These are phyloP conservation scores for Penelope pileata DNA, from an alignment of 2,113 vertebrate species.

Conservation along the genomic window DNA sequence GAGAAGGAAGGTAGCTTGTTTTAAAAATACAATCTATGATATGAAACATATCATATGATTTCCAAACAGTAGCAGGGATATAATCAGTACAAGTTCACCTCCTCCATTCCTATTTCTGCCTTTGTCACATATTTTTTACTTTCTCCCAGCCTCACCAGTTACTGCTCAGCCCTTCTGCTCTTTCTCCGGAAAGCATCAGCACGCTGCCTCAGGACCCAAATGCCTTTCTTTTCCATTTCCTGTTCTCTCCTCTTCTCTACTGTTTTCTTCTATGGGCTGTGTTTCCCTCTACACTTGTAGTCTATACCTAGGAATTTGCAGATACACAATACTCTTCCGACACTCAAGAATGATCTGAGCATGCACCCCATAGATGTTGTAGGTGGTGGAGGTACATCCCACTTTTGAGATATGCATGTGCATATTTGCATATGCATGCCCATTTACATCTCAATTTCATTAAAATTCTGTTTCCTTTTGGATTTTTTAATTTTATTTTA, in stretches of 20 bases:
- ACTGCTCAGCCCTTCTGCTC: not conserved
- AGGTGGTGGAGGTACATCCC: not conserved
- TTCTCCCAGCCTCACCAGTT: not conserved
- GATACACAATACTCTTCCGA: not conserved
- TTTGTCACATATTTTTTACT: not conserved
- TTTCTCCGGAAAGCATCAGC: not conserved
- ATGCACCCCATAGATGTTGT: not conserved
- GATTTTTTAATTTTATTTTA: too few species aligned
- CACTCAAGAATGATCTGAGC: not conserved
- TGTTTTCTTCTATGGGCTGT: not conserved
- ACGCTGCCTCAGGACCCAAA: not conserved
- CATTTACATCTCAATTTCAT: slow-evolving; percentile 3
- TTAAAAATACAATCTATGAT: not conserved
- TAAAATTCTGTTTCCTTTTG: slow-evolving; percentile 34
- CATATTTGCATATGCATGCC: not conserved
- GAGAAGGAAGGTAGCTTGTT: not conserved
- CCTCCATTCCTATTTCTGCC: not conserved
- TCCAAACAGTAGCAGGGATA: not conserved
- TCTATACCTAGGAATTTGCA: not conserved
- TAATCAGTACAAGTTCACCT: not conserved
- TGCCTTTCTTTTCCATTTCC: not conserved
- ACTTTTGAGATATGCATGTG: not conserved
- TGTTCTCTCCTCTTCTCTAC: not conserved
- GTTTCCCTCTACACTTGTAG: not conserved
- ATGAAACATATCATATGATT: not conserved